Base-by-base conservation (phyloP, 1,140 invertebrate species). In the Bombus haemorrhoidalis region DNA sequence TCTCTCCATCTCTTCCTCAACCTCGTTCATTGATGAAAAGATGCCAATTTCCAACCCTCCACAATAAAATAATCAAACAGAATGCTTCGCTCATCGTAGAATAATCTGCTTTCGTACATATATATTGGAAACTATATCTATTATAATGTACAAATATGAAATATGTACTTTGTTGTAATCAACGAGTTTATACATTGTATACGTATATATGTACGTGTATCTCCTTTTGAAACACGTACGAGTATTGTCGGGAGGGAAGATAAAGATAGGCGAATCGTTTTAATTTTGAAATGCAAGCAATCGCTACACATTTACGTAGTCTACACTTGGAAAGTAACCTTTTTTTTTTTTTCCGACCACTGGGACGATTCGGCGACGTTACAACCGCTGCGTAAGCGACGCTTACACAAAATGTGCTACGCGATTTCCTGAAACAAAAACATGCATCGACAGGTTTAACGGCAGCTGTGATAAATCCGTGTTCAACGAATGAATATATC, bases 341-440 rank as follows among this genome's bases (percentile, higher is more conserved):
- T 72, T 71, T 41, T 15, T n/a, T n/a, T n/a, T n/a, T n/a, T n/a
- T n/a, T n/a, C n/a, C 39, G 37, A 72, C 37, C 37, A 39, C 28
- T 43, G 69, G 13, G 25, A 72, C 25, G 37, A 72, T 41, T 43
- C 39, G 28, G 12, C 18, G 5, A 43, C 13, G 34, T 68, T 41
- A 72, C 12, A 41, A 69, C 68, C 47, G 47, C 47, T 53, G n/a
- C n/a, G n/a, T n/a, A 53, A 53, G 68, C 68, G 37, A 69, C 68
- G 37, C 37, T 69, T 69, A 25, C 34, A 4, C 25, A 25, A 25
- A 69, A 22, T 37, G 34, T 39, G 34, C 4, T 28, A 69, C n/a
- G 13, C 13, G 53, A 18, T 22, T n/a, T 34, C 64, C 93, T 94
- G 90, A 89, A 94, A 94, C 93, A 94, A 57, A 92, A 91, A 83